Percentiles rank a stretch among this genome's conserved stretches.
Conservation (phyloP, 2,888 invertebrate genomes). For the Drosophila limbata region DNA sequence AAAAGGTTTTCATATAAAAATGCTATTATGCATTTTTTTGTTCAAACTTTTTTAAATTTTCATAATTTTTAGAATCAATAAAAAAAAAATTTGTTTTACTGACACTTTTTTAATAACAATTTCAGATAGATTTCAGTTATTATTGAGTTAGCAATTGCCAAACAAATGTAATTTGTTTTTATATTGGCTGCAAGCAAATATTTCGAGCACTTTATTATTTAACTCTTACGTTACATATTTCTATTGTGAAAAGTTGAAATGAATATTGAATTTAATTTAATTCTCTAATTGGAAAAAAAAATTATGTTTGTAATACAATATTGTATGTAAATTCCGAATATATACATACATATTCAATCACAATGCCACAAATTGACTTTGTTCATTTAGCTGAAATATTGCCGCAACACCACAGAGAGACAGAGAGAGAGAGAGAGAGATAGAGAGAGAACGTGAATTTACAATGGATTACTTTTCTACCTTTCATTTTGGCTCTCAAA, state of each 20-base stretch:
- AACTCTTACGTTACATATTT: background rate
- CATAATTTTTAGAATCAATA: no score
- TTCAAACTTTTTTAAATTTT: no score
- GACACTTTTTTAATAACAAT: no score
- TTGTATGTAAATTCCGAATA: background rate
- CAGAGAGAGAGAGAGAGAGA: background rate
- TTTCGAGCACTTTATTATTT: no score
- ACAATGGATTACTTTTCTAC: slow-evolving; percentile 27
- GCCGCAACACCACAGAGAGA: background rate
- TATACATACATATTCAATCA: background rate
- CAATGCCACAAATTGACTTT: slow-evolving; percentile 21
- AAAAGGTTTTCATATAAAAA: no score
- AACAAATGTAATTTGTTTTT: background rate
- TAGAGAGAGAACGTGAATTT: slow-evolving; percentile 8
- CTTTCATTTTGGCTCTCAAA: slow-evolving; percentile 32
- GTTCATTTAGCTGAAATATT: slow-evolving; percentile 18
- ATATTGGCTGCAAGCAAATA: no score
- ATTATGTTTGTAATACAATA: background rate
- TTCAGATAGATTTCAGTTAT: no score
- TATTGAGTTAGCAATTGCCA: no score
- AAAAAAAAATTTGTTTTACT: no score
- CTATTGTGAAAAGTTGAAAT: background rate
- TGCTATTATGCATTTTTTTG: no score
- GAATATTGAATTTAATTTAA: slow-evolving; percentile 1
- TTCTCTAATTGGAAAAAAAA: slow-evolving; percentile 6